A percentile compares a stretch with the other conserved stretches of the same genome.
Conservation (phyloP, 2,888 invertebrate genomes). For the Alviniconcha strummeri region DNA sequence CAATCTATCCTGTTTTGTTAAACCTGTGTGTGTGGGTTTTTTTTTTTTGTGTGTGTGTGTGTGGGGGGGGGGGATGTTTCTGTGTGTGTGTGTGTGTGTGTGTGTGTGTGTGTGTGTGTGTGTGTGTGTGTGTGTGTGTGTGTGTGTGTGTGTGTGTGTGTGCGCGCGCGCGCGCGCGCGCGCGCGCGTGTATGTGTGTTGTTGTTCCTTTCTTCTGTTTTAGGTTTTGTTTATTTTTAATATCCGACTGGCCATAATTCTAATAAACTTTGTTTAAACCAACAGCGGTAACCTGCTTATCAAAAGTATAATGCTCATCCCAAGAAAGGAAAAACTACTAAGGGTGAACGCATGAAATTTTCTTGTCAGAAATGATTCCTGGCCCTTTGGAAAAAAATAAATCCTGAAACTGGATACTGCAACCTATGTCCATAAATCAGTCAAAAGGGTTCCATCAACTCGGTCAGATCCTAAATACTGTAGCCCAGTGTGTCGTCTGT, state of each 20-base stretch:
- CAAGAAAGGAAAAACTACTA: too few species aligned
- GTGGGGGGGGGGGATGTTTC: too few species aligned
- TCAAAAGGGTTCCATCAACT: background rate
- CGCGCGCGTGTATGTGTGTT: background rate
- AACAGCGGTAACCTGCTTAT: background rate
- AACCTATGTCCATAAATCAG: background rate
- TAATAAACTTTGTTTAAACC: background rate
- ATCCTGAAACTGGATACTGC: background rate
- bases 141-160: slow-evolving; percentile 8
- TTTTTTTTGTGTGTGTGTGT: too few species aligned
- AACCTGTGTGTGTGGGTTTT: too few species aligned
- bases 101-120: too few species aligned
- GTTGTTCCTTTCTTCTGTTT: background rate
- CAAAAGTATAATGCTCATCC: background rate
- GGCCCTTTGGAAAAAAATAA: background rate
- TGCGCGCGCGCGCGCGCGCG: background rate
- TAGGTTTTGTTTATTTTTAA: background rate
- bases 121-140: background rate
- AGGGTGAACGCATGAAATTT: too few species aligned
- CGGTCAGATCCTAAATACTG: background rate
- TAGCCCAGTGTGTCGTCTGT: background rate
- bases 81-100: too few species aligned
- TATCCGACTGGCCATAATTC: background rate
- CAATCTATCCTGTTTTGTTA: too few species aligned
- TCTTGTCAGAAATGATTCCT: background rate